Evolutionary conservation across 2,888 invertebrate genomes (phyloP).

Genomic region (Glyphotaelius pellucidus): DNA sequence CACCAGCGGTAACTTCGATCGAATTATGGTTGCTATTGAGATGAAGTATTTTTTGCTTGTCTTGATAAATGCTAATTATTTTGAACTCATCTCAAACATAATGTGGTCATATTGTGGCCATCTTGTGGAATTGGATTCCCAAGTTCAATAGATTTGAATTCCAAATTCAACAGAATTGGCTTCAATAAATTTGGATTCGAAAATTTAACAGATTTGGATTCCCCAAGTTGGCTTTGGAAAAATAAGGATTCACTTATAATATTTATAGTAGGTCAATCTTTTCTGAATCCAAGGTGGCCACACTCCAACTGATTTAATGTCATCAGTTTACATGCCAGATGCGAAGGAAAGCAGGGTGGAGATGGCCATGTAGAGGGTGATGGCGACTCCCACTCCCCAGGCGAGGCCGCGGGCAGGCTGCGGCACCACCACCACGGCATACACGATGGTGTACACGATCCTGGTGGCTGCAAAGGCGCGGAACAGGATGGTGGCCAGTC

Average conservation of each 20-base stretch:
- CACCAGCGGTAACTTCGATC: no score
- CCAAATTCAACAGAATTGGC: not conserved
- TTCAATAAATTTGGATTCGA: not conserved
- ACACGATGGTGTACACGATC: constrained; percentile 80
- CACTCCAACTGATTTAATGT: not conserved
- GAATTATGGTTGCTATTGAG: not conserved
- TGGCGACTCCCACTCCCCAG: constrained; percentile 72
- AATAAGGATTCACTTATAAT: not conserved
- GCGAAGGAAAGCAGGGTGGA: constrained; percentile 35
- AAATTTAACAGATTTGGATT: not conserved
- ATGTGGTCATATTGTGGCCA: no score
- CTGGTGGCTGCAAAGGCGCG: constrained; percentile 77
- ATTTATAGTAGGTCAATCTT: not conserved
- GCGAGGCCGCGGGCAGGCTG: constrained; percentile 77
- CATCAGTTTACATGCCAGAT: constrained; percentile 35
- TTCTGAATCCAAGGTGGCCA: not conserved
- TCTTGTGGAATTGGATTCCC: not conserved
- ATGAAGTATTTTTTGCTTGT: constrained; percentile 3
- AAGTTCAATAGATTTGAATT: not conserved
- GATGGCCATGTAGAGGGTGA: constrained; percentile 76
- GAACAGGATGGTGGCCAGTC: constrained; percentile 76
- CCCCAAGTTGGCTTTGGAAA: not conserved
- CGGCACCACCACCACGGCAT: constrained; percentile 78
- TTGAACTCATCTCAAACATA: not conserved
- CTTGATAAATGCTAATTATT: not conserved